Conservation (phyloP, 2,113 vertebrate genomes). For the Tylochromis polylepis region DNA sequence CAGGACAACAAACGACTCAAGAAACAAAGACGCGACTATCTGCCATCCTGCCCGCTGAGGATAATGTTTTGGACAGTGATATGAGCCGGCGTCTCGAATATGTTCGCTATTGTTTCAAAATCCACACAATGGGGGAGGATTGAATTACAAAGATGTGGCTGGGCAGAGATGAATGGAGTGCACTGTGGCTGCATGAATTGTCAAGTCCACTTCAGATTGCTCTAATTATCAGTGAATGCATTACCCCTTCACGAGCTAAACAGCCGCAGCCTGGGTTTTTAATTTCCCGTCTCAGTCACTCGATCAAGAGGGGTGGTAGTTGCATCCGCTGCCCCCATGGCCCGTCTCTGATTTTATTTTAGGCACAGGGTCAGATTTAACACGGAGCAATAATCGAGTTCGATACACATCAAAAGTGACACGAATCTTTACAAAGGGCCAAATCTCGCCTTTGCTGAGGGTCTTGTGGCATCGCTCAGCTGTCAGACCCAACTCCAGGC, state of each 20-base stretch:
- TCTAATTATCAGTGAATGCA: constrained; percentile 58
- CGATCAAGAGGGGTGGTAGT: neutral
- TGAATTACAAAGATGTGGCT: constrained; percentile 61
- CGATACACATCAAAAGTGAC: neutral
- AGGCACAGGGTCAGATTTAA: neutral
- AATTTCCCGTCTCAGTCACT: neutral
- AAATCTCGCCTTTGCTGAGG: neutral
- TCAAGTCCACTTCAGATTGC: constrained; percentile 60
- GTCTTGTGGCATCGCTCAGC: neutral
- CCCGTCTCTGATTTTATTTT: neutral
- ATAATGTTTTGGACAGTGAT: constrained; percentile 36
- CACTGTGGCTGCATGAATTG: constrained; percentile 44
- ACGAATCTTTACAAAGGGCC: neutral
- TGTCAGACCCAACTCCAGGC: neutral
- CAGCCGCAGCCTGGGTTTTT: neutral
- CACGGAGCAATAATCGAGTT: neutral
- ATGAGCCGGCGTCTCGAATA: constrained; percentile 35
- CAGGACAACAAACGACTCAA: constrained; percentile 56
- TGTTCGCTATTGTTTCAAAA: constrained; percentile 53
- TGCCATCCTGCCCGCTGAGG: constrained; percentile 1
- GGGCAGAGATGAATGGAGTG: constrained; percentile 53
- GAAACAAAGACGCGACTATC: constrained; percentile 50
- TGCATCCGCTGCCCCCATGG: neutral
- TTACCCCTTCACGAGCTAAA: constrained; percentile 26
- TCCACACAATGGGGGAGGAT: constrained; percentile 37